These are phyloP conservation scores for Cranoglanis bouderius DNA, from an alignment of 2,113 vertebrate species.

Conservation along the genomic window DNA sequence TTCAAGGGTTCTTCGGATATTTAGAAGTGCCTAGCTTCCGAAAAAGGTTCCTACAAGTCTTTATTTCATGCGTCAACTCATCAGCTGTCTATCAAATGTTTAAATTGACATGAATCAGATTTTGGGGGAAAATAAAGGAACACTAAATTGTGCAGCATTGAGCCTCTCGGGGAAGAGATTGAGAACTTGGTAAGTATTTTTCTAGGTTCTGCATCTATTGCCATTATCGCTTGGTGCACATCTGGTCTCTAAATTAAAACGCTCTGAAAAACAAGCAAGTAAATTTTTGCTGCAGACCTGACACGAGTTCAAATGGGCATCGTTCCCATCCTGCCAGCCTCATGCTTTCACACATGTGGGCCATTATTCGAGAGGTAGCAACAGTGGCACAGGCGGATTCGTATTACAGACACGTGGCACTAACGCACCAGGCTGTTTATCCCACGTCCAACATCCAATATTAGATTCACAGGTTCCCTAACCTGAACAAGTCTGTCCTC, in stretches of 20 bases:
- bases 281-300: conserved; percentile 77
- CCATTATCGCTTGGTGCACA: conserved; percentile 69
- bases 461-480: not conserved
- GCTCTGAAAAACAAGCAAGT: conserved; percentile 67
- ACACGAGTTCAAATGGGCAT: conserved; percentile 73
- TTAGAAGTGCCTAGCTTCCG: not conserved
- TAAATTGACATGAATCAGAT: not conserved
- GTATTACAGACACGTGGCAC: conserved; percentile 63
- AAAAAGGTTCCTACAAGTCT: not conserved
- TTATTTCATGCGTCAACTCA: not conserved
- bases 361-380: conserved; percentile 54
- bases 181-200: conserved; percentile 50
- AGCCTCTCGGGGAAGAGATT: not conserved
- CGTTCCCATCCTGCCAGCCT: conserved; percentile 63
- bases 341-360: conserved; percentile 62
- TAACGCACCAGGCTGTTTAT: not conserved
- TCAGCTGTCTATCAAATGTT: not conserved
- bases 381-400: conserved; percentile 68
- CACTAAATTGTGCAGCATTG: not conserved
- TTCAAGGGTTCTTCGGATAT: not conserved
- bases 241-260: conserved; percentile 76
- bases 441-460: not conserved
- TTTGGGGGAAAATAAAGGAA: not conserved
- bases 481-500: conserved; percentile 4
- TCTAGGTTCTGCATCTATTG: conserved; percentile 69